These are phyloP conservation scores for Arrhamphus sclerolepis DNA, from an alignment of 2,797 vertebrate genomes.

Conservation along the genomic window DNA sequence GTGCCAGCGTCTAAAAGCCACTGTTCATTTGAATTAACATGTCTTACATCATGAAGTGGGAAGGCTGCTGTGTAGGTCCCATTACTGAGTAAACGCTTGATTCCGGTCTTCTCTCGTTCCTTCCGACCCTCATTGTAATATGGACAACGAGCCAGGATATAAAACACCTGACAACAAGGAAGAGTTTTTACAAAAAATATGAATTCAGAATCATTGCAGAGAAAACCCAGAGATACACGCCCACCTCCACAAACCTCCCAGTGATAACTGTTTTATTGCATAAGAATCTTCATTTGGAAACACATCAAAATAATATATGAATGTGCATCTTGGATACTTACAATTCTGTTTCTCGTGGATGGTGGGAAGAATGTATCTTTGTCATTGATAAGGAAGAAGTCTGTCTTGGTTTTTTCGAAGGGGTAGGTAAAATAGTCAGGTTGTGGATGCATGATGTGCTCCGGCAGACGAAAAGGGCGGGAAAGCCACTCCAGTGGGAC, in stretches of 20 bases:
- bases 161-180: slow-evolving; percentile 85
- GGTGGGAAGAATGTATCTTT: slow-evolving; percentile 89
- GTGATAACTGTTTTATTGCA: neutral
- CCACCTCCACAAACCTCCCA: neutral
- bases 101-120: slow-evolving; percentile 91
- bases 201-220: neutral
- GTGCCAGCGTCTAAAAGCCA: neutral
- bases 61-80: slow-evolving; percentile 90
- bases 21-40: neutral
- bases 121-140: slow-evolving; percentile 87
- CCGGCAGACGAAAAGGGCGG: slow-evolving; percentile 82
- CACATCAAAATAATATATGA: too few relatives aligned
- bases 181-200: slow-evolving; percentile 6
- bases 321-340: slow-evolving; percentile 68
- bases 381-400: slow-evolving; percentile 91
- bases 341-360: slow-evolving; percentile 94
- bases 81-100: slow-evolving; percentile 91
- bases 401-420: slow-evolving; percentile 89
- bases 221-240: neutral
- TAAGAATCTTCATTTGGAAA: too few relatives aligned
- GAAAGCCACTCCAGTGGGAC: slow-evolving; percentile 82
- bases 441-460: slow-evolving; percentile 85
- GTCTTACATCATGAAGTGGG: slow-evolving; percentile 93
- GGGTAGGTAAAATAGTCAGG: slow-evolving; percentile 91
- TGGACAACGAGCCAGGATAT: slow-evolving; percentile 90